Conservation (phyloP, 2,113 vertebrate genomes). For the Salminus brasiliensis region DNA sequence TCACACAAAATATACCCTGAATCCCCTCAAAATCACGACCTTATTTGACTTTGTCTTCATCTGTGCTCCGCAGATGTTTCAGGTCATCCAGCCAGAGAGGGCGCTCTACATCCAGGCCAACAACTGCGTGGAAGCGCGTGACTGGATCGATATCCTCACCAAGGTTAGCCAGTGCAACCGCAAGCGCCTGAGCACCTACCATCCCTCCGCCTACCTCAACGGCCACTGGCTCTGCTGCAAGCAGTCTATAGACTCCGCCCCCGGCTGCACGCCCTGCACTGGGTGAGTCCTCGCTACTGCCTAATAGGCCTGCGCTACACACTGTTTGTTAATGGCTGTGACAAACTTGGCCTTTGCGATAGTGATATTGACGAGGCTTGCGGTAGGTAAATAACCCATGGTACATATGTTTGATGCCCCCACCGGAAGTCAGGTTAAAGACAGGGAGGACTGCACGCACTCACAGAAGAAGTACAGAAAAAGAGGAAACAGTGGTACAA, state of each 20-base stretch:
- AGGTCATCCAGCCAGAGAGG: slow-evolving; percentile 96
- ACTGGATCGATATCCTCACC: slow-evolving; percentile 97
- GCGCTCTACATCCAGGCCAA: slow-evolving; percentile 98
- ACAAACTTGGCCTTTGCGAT: not conserved
- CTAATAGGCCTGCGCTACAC: not conserved
- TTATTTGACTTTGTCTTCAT: not conserved
- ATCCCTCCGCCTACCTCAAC: slow-evolving; percentile 95
- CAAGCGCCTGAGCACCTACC: slow-evolving; percentile 91
- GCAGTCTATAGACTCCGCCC: slow-evolving; percentile 82
- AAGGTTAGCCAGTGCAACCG: slow-evolving; percentile 98
- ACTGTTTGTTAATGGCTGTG: not conserved
- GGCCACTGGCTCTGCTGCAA: slow-evolving; percentile 98
- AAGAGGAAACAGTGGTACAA: too few relatives aligned
- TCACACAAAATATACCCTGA: too few relatives aligned
- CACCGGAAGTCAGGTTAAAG: too few relatives aligned
- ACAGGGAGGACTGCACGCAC: too few relatives aligned
- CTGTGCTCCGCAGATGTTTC: slow-evolving; percentile 88
- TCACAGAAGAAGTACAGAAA: too few relatives aligned
- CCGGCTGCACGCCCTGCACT: slow-evolving; percentile 93
- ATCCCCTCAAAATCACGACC: too few relatives aligned
- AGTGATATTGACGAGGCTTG: not conserved
- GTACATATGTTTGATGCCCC: too few relatives aligned
- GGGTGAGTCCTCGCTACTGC: slow-evolving; percentile 75
- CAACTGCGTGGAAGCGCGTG: slow-evolving; percentile 96
- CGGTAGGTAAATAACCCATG: too few relatives aligned